Evolutionary conservation across 2,888 invertebrate genomes (phyloP).

Genomic region (Monoplex corrugatus): DNA sequence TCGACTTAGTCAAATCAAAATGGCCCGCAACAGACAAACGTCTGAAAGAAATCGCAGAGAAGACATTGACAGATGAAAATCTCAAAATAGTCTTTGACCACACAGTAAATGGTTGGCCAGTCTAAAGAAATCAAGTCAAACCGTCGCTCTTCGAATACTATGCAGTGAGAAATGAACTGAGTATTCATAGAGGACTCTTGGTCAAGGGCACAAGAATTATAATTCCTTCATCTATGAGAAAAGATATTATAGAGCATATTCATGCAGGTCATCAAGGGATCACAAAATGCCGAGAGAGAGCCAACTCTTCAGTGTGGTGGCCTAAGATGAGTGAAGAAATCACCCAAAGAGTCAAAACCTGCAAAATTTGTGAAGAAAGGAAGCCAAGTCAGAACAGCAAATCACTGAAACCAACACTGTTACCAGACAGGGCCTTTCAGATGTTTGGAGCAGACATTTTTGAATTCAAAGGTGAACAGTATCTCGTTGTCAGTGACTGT

Average conservation of each 20-base stretch:
- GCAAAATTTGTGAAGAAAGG: conserved; percentile 22
- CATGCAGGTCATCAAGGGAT: conserved; percentile 43
- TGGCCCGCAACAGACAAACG: conserved; percentile 24
- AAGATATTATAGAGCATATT: conserved; percentile 23
- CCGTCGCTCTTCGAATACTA: neutral
- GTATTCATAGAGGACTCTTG: neutral
- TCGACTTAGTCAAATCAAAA: neutral
- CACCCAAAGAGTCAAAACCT: neutral
- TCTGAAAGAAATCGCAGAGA: neutral
- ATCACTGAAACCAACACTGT: conserved; percentile 11
- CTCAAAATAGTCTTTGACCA: neutral
- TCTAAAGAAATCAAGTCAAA: neutral
- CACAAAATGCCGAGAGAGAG: conserved; percentile 24
- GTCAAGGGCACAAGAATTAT: conserved; percentile 24
- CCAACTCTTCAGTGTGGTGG: conserved; percentile 41
- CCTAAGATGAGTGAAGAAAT: conserved; percentile 17
- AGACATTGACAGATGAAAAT: neutral
- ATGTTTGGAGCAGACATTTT: conserved; percentile 7
- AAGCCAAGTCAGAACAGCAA: neutral
- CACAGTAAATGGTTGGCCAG: conserved; percentile 32
- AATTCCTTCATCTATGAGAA: conserved; percentile 26
- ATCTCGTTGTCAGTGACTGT: conserved; percentile 40
- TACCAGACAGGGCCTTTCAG: conserved; percentile 31
- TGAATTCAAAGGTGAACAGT: neutral
- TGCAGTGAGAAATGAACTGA: neutral